Evolutionary conservation across 2,797 vertebrate species (phyloP).

Genomic region (Liparis tanakae): DNA sequence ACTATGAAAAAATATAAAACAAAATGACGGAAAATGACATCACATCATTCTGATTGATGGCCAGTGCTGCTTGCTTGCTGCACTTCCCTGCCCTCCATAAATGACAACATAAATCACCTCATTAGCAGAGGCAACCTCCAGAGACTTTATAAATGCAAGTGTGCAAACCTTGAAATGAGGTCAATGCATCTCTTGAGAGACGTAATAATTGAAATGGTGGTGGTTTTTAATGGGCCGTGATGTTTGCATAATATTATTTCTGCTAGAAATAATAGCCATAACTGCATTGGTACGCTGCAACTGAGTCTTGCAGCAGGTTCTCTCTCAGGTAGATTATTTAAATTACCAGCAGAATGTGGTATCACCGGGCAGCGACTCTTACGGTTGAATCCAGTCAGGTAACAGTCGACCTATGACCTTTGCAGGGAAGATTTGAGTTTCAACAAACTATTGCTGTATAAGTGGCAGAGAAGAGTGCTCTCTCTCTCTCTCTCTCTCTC

Average conservation of each 20-base stretch:
- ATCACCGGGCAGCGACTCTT: slow-evolving; percentile 21
- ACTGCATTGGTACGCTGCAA: background rate
- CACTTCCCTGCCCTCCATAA: slow-evolving; percentile 54
- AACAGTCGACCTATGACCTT: slow-evolving; percentile 33
- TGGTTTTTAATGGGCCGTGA: slow-evolving; percentile 61
- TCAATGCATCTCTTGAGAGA: slow-evolving; percentile 50
- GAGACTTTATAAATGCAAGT: slow-evolving; percentile 37
- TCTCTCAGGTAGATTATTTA: slow-evolving; percentile 41
- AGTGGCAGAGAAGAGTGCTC: slow-evolving; percentile 58
- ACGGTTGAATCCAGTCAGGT: slow-evolving; percentile 47
- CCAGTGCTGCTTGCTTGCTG: slow-evolving; percentile 29
- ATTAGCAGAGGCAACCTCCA: slow-evolving; percentile 57
- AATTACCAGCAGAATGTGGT: background rate
- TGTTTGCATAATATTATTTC: slow-evolving; percentile 61
- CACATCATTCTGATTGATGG: slow-evolving; percentile 62
- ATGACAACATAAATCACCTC: slow-evolving; percentile 66
- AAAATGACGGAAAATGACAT: slow-evolving; percentile 44
- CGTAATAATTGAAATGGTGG: slow-evolving; percentile 49
- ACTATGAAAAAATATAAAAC: slow-evolving; percentile 35
- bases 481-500: slow-evolving; percentile 2
- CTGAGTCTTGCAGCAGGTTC: slow-evolving; percentile 36
- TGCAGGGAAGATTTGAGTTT: slow-evolving; percentile 52
- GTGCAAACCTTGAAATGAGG: slow-evolving; percentile 55
- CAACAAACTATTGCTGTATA: slow-evolving; percentile 67
- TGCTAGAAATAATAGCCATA: slow-evolving; percentile 32